phyloP scores from a whole-genome alignment of 2,797 vertebrate genomes.

The Girardinus metallicus region DNA sequence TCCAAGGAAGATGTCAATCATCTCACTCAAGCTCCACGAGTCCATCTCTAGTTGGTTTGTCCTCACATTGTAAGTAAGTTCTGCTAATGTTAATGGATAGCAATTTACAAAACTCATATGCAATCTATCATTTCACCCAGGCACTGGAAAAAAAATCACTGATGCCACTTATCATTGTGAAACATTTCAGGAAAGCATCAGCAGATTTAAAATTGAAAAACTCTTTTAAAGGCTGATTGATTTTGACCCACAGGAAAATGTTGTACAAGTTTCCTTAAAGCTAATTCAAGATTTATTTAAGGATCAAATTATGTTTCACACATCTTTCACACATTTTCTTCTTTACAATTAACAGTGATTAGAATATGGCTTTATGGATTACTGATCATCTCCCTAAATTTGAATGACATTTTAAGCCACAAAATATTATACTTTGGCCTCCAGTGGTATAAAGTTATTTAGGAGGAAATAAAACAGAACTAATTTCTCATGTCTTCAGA shows the following conservation, averaged over 20 bases:
- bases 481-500: not conserved
- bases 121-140: not conserved
- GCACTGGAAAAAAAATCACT: not conserved
- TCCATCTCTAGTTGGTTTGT: no score
- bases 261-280: not conserved
- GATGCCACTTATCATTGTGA: not conserved
- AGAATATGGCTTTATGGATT: not conserved
- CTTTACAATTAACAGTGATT: not conserved
- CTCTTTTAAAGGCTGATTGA: not conserved
- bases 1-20: not conserved
- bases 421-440: not conserved
- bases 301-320: not conserved
- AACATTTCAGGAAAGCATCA: not conserved
- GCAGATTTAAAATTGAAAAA: not conserved
- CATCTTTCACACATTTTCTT: not conserved
- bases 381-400: not conserved
- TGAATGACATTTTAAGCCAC: not conserved
- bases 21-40: not conserved
- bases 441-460: not conserved
- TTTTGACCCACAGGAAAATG: not conserved
- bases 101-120: not conserved
- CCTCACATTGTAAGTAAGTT: not conserved
- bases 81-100: not conserved
- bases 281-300: not conserved
- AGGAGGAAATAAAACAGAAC: not conserved